Percentiles rank a stretch among this genome's conserved stretches.
phyloP scores from a whole-genome alignment of 2,797 vertebrate species.

The Girardinus metallicus region DNA sequence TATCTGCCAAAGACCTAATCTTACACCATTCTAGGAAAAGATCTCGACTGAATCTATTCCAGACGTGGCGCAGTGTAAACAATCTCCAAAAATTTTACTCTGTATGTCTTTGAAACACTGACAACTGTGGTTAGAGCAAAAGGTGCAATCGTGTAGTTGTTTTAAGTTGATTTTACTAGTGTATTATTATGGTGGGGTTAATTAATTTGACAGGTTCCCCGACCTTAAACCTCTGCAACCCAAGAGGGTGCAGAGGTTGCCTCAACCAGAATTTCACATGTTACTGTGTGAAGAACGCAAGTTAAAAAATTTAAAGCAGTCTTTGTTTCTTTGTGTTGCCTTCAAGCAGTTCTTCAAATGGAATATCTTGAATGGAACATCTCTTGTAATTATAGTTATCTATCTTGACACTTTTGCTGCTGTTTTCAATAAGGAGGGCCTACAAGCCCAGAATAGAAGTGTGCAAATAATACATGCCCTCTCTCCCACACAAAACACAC shows the following conservation, averaged over 20 bases:
- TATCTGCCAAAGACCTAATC: neutral
- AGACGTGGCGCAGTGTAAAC: neutral
- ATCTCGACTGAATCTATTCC: neutral
- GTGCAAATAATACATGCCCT: conserved; percentile 8
- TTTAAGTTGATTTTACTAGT: neutral
- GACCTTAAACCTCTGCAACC: too few species aligned
- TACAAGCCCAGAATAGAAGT: conserved; percentile 37
- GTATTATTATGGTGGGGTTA: neutral
- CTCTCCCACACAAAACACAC: conserved; percentile 2
- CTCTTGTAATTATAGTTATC: conserved; percentile 14
- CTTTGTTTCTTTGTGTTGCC: conserved; percentile 9
- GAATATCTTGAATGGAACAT: conserved; percentile 15
- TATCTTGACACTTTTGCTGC: conserved; percentile 10
- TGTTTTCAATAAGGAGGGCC: conserved; percentile 11
- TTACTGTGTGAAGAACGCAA: conserved; percentile 34
- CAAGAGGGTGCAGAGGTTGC: neutral
- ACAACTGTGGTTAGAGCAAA: neutral
- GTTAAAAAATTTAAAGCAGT: conserved; percentile 18
- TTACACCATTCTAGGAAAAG: neutral
- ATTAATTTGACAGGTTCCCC: neutral
- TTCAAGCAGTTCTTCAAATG: conserved; percentile 25
- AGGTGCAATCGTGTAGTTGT: neutral
- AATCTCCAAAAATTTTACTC: neutral
- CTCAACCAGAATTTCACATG: neutral
- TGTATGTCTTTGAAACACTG: neutral